Percentiles rank a stretch among this genome's conserved stretches.
Evolutionary conservation across 2,113 vertebrate genomes (phyloP).

Genomic region (Polypterus bichir): DNA sequence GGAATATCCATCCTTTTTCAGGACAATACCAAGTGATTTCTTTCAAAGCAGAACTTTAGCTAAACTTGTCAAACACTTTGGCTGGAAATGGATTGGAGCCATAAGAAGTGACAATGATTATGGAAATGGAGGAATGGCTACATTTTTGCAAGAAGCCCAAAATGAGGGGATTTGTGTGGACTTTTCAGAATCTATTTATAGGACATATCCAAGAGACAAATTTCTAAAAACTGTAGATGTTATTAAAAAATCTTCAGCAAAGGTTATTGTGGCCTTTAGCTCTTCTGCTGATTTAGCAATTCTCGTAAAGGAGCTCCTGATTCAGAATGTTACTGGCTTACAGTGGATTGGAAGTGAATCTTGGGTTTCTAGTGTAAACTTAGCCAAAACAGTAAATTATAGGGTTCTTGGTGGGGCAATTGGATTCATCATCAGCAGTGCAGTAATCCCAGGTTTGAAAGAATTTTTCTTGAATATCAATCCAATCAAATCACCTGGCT

Average conservation of each 20-base stretch:
- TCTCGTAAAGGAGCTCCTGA: slow-evolving; percentile 2
- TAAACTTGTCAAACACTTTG: slow-evolving; percentile 9
- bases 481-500: background rate
- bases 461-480: slow-evolving; percentile 8
- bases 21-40: slow-evolving; percentile 7
- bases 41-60: slow-evolving; percentile 8
- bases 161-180: slow-evolving; percentile 13
- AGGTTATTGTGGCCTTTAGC: slow-evolving; percentile 12
- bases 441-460: slow-evolving; percentile 3
- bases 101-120: slow-evolving; percentile 15
- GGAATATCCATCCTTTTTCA: slow-evolving; percentile 5
- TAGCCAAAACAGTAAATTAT: background rate
- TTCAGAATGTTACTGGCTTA: slow-evolving; percentile 8
- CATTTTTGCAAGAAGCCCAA: slow-evolving; percentile 8
- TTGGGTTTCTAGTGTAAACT: slow-evolving; percentile 2
- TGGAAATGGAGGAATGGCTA: slow-evolving; percentile 11
- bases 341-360: slow-evolving; percentile 9
- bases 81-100: slow-evolving; percentile 12
- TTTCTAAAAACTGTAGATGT: slow-evolving; percentile 4
- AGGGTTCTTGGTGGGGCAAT: slow-evolving; percentile 5
- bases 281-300: background rate
- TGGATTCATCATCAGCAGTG: background rate
- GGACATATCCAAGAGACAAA: slow-evolving; percentile 1
- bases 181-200: slow-evolving; percentile 8
- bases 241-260: slow-evolving; percentile 7